Base-by-base conservation (phyloP, 2,888 invertebrate genomes). In the Holacanthella duospinosa region DNA sequence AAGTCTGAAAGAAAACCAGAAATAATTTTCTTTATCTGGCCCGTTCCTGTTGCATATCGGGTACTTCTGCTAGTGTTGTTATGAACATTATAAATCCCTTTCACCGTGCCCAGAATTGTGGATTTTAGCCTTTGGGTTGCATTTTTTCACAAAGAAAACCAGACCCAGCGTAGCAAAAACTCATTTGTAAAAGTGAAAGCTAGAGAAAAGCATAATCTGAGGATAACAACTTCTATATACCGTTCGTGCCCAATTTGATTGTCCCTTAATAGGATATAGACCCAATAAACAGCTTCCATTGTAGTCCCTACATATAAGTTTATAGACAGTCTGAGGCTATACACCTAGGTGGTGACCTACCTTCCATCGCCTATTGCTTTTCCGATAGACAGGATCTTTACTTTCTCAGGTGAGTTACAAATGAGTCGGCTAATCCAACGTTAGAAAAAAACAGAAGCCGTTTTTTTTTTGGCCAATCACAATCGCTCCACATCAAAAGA, bases 121-220 rank as follows among this genome's bases (percentile, higher is more conserved):
- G 4, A 4, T 4, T n/a, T 16, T 21, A 9, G 48, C 21, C 48
- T 4, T n/a, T 9, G 48, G 48, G 29, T 55, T 55, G 55, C 55
- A 55, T 6, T 55, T 55, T 55, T 26, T 55, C 55, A 55, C 25
- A 12, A 53, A 12, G 6, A 36, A 16, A 48, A n/a, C n/a, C 16
- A 48, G n/a, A 48, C 48, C 21, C 6, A 21, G 48, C 19, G n/a
- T n/a, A n/a, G n/a, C 48, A 48, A 21, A 48, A 48, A 48, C 48
- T 48, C 48, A 48, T 48, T 48, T 48, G 48, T 48, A 48, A 48
- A 48, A n/a, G 48, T 48, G 48, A 48, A 48, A 48, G 48, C 21
- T 48, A 4, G 48, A 48, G n/a, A 21, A 48, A 48, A 48, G 48
- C 21, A 48, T 48, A 48, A 48, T 48, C 48, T 21, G 21, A 48